Percentiles rank a stretch among this genome's conserved stretches.
Conservation (phyloP, 1,140 invertebrate genomes). For the Galleria mellonella region DNA sequence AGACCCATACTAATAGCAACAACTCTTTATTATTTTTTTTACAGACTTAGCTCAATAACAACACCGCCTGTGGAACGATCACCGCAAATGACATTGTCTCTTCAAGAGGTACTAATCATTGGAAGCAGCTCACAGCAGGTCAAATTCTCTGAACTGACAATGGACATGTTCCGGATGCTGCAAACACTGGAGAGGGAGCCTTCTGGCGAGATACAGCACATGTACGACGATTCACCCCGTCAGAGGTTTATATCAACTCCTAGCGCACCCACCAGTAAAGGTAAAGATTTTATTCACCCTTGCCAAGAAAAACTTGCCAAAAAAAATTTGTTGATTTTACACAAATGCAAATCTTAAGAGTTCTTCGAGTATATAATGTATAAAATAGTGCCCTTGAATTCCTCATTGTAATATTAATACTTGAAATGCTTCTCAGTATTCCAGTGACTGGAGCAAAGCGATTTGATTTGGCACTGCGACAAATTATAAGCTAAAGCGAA, state of each 20-base stretch:
- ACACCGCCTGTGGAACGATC: constrained; percentile 92
- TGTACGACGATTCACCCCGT: constrained; percentile 91
- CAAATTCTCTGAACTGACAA: constrained; percentile 97
- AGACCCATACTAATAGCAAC: too few relatives aligned
- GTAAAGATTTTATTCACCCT: constrained; percentile 7
- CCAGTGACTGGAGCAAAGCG: too few relatives aligned
- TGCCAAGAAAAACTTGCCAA: too few relatives aligned
- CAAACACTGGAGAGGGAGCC: constrained; percentile 96
- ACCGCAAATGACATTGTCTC: constrained; percentile 87
- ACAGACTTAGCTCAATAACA: constrained; percentile 86
- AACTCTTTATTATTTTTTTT: constrained; percentile 10
- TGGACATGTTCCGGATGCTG: constrained; percentile 99
- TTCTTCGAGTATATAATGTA: too few relatives aligned
- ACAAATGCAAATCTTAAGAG: too few relatives aligned
- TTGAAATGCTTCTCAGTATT: too few relatives aligned
- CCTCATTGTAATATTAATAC: too few relatives aligned
- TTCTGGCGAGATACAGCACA: constrained; percentile 86
- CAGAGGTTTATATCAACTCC: constrained; percentile 78
- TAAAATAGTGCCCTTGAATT: too few relatives aligned
- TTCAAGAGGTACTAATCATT: constrained; percentile 96
- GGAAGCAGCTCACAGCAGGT: constrained; percentile 96
- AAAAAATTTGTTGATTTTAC: too few relatives aligned
- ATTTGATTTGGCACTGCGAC: too few relatives aligned
- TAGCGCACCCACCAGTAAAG: constrained; percentile 28
- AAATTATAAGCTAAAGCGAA: too few relatives aligned